Conservation (phyloP, 2,113 vertebrate species). For the Ophiodon elongatus region DNA sequence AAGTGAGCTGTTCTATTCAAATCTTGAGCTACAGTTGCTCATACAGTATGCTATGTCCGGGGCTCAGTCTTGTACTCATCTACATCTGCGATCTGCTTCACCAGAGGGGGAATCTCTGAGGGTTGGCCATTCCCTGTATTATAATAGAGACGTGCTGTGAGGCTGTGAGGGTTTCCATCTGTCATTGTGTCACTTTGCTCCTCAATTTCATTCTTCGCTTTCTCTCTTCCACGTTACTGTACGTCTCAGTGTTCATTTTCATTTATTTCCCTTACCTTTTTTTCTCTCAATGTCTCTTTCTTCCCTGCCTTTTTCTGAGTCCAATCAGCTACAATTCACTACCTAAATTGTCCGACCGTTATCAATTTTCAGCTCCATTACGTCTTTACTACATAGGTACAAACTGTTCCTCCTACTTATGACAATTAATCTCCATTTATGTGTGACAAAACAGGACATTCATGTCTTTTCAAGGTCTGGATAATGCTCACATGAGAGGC, state of each 20-base stretch:
- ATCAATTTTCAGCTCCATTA: background rate
- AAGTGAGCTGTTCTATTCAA: background rate
- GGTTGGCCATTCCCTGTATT: conserved; percentile 30
- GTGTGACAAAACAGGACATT: conserved; percentile 31
- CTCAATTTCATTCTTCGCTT: conserved; percentile 12
- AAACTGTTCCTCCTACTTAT: conserved; percentile 9
- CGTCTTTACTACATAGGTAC: background rate
- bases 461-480: conserved; percentile 6
- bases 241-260: conserved; percentile 3
- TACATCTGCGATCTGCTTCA: conserved; percentile 61
- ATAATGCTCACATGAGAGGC: conserved; percentile 30
- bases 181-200: conserved; percentile 34
- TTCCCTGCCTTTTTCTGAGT: background rate
- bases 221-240: conserved; percentile 9
- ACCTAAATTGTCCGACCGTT: conserved; percentile 1
- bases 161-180: conserved; percentile 52
- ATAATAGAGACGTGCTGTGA: conserved; percentile 42
- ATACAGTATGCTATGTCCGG: background rate
- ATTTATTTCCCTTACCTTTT: background rate
- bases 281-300: background rate
- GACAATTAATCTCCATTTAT: conserved; percentile 21
- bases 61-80: conserved; percentile 38
- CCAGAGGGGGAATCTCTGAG: conserved; percentile 41
- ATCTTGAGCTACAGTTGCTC: conserved; percentile 3
- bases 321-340: conserved; percentile 6